phyloP scores from a whole-genome alignment of 2,113 vertebrate species.

The Toxotes jaculatrix region DNA sequence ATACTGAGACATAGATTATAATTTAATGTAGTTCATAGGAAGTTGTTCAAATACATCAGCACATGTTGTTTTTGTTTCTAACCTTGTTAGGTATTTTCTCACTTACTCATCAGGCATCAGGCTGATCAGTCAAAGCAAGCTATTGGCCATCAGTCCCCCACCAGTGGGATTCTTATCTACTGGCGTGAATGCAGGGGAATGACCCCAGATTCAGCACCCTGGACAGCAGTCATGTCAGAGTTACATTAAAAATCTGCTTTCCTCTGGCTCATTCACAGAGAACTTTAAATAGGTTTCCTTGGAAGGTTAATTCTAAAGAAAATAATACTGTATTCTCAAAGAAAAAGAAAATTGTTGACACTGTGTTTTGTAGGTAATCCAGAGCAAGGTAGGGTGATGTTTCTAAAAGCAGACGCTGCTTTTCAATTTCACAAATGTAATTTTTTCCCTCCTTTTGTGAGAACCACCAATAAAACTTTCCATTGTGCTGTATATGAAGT shows the following conservation, averaged over 20 bases:
- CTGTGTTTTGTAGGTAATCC: not conserved
- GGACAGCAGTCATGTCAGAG: not conserved
- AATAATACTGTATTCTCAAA: not conserved
- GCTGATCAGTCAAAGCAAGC: not conserved
- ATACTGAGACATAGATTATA: not conserved
- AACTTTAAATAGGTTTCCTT: not conserved
- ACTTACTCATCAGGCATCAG: not conserved
- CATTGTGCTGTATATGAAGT: not conserved
- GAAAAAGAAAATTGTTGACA: not conserved
- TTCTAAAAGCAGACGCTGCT: not conserved
- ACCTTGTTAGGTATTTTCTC: not conserved
- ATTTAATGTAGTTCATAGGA: too few species aligned
- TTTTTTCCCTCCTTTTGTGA: not conserved
- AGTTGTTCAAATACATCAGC: too few species aligned
- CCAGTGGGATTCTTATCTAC: not conserved
- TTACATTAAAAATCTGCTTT: not conserved
- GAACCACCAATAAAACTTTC: not conserved
- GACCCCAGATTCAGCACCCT: conserved; percentile 5
- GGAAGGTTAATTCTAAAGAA: not conserved
- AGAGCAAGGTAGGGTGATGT: not conserved
- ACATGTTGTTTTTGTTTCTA: too few species aligned
- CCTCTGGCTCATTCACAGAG: not conserved
- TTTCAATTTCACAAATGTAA: not conserved
- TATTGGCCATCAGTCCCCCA: not conserved
- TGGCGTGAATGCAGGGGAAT: not conserved